These are phyloP conservation scores for Todus mexicanus DNA, from an alignment of 2,797 vertebrate genomes.

Conservation along the genomic window DNA sequence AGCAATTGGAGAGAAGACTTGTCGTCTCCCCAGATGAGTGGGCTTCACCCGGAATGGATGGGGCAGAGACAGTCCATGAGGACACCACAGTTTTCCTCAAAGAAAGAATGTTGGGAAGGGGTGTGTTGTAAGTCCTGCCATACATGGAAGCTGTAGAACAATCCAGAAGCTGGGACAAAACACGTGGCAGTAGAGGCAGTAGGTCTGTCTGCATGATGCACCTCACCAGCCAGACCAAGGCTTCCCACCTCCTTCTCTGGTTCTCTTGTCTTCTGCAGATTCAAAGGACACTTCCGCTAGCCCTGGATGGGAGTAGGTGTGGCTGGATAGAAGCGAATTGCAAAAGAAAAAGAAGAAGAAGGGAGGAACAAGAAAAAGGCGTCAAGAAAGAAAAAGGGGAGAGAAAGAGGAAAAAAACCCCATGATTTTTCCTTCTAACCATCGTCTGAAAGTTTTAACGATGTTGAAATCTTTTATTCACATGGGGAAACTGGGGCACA, in stretches of 20 bases:
- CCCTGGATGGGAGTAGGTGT: background rate
- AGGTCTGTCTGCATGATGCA: background rate
- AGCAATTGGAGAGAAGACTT: background rate
- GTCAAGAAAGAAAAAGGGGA: background rate
- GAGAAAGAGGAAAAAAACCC: background rate
- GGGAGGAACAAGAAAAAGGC: background rate
- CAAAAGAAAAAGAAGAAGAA: background rate
- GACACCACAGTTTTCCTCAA: background rate
- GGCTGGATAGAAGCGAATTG: background rate
- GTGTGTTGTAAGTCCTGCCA: background rate
- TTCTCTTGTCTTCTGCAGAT: background rate
- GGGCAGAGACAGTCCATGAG: background rate
- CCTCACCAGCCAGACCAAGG: background rate
- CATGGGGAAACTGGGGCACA: background rate
- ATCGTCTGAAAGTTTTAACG: background rate
- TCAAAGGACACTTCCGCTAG: background rate
- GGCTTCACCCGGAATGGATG: background rate
- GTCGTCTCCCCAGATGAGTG: background rate
- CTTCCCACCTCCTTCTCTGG: background rate
- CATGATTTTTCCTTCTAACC: background rate
- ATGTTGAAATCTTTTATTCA: background rate
- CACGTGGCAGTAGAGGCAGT: background rate
- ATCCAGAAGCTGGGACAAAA: background rate
- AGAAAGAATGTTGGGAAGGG: background rate
- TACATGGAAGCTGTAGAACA: accelerated